phyloP scores from a whole-genome alignment of 2,797 vertebrate genomes.

The Loris lydekkerianus region DNA sequence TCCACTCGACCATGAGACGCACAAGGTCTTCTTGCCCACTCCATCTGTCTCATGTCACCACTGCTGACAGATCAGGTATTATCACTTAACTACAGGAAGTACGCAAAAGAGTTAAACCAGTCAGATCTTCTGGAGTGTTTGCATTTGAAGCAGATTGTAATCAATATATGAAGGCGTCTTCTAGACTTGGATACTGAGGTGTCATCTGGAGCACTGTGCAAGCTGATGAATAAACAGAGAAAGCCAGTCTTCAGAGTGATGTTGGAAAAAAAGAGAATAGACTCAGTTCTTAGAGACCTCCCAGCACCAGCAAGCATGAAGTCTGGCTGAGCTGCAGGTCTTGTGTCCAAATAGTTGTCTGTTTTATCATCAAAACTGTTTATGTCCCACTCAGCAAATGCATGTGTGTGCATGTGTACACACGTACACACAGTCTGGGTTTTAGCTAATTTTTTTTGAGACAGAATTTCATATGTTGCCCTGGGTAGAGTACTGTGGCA shows the following conservation, averaged over 20 bases:
- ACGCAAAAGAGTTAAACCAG: background rate
- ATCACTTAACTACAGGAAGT: background rate
- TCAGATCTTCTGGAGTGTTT: background rate
- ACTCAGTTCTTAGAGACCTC: constrained; percentile 21
- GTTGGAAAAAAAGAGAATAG: background rate
- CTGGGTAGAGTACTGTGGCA: too few relatives aligned
- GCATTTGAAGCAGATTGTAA: constrained; percentile 16
- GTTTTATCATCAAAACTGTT: constrained; percentile 7
- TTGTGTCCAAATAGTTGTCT: constrained; percentile 28
- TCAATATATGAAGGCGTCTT: background rate
- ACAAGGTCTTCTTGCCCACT: constrained; percentile 16
- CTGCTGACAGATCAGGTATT: background rate
- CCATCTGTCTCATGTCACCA: background rate
- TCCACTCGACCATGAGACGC: background rate
- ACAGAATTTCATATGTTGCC: too few relatives aligned
- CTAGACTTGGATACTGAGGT: background rate
- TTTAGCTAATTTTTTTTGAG: background rate
- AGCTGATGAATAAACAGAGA: constrained; percentile 2
- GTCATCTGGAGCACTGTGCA: constrained; percentile 14
- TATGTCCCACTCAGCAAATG: background rate
- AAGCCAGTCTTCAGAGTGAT: constrained; percentile 21
- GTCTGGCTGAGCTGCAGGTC: background rate
- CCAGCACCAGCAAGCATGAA: background rate
- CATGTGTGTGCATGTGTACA: background rate
- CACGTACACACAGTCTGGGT: background rate